Base-by-base conservation (phyloP, 2,888 invertebrate genomes). In the Strigamia crassipes region DNA sequence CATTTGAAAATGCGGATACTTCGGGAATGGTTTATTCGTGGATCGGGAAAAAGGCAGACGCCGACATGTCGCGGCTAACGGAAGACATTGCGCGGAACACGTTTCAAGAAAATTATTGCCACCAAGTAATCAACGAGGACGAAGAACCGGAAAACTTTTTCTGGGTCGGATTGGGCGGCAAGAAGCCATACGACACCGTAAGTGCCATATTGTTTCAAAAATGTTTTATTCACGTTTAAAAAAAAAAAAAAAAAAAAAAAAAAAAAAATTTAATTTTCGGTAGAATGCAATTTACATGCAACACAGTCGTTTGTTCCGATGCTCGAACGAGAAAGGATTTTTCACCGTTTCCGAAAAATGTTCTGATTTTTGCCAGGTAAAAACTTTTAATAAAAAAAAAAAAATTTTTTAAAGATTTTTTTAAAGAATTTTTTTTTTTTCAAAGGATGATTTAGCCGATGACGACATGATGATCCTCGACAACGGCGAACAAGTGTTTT, bases 401-500 rank as follows among this genome's bases (percentile, higher is more conserved):
- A n/a, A n/a, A n/a, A n/a, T n/a, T n/a, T n/a, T n/a, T n/a, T n/a
- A n/a, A n/a, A n/a, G n/a, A n/a, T n/a, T n/a, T n/a, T n/a, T n/a
- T n/a, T n/a, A n/a, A n/a, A n/a, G n/a, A n/a, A n/a, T n/a, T n/a
- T n/a, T n/a, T 38, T 15, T 80, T 31, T 87, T 85, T 31, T 8
- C 23, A 0, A 88, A 97, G 94, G 99, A 99, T 88, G 99, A 99
- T 89, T 90, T 99, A 85, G 98, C 98, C 0, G 99, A 99, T 89
- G 99, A 99, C 88, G 99, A 99, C 88, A 98, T 99, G 51, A 99
- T 99, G 99, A 96, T 99, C 85, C 90, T 99, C 85, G 99, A 99
- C 89, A 99, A 97, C 87, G 99, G 99, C 4, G 95, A 96, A 86
- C 96, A 97, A 89, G 96, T 99, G 82, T 99, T 97, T 89, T 90